Evolutionary conservation across 2,797 vertebrate species (phyloP).

Genomic region (Sebastes trivittatus): DNA sequence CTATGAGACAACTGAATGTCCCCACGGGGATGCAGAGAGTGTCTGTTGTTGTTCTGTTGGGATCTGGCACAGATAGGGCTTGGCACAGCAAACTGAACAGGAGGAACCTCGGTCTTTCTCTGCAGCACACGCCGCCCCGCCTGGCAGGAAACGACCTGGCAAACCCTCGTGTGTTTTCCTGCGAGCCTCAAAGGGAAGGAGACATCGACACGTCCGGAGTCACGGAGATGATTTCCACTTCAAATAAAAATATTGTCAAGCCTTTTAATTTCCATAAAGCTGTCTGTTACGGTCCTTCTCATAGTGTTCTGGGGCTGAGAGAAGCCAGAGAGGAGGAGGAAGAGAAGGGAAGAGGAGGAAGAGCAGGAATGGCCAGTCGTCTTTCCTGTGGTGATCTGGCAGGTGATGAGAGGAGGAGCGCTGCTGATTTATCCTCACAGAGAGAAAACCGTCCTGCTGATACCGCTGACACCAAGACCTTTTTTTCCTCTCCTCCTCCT

Average conservation of each 20-base stretch:
- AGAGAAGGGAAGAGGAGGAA: not conserved
- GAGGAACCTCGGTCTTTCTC: conserved; percentile 35
- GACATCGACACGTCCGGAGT: not conserved
- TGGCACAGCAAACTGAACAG: conserved; percentile 18
- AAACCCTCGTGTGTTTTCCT: conserved; percentile 20
- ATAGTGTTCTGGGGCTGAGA: not conserved
- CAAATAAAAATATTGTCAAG: not conserved
- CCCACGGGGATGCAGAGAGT: conserved; percentile 20
- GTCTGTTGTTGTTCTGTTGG: conserved; percentile 1
- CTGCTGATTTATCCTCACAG: conserved; percentile 50
- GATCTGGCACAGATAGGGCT: conserved; percentile 26
- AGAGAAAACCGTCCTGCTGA: conserved; percentile 36
- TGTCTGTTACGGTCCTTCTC: not conserved
- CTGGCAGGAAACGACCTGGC: conserved; percentile 31
- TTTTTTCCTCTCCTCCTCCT: conserved; percentile 9
- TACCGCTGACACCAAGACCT: conserved; percentile 33
- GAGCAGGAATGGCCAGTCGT: not conserved
- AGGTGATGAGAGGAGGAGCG: conserved; percentile 58
- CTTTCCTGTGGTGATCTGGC: conserved; percentile 56
- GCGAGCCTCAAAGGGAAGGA: conserved; percentile 4
- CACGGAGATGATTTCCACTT: not conserved
- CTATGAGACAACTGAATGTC: not conserved
- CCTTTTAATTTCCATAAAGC: conserved; percentile 6
- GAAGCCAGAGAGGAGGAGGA: not conserved
- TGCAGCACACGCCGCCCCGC: conserved; percentile 2